Base-by-base conservation (phyloP, 2,113 vertebrate genomes). In the Calidris pygmaea region DNA sequence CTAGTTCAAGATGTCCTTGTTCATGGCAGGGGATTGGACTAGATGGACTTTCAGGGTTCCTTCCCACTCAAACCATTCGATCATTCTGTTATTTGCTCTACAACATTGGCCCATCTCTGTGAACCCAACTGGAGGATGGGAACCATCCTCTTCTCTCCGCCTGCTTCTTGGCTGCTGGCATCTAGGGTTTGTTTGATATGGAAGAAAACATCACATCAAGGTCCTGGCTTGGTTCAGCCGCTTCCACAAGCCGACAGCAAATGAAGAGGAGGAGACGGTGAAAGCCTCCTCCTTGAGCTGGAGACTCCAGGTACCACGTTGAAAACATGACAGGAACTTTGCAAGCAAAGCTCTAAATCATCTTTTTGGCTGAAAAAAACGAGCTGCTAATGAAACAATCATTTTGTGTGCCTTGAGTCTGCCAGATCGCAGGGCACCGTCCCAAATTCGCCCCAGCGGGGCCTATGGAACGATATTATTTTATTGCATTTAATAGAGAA, bases 1-100 rank as follows among this genome's bases (percentile, higher is more conserved):
- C 8, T 14, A 1, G 39, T 22, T 4, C 47, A 6, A n/a, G 67
- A 7, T 32, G 37, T 35, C 45, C 55, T 35, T 83, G 55, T 56
- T 1, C 3, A 2, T 4, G 1, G 56, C 45, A 14, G 30, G 14
- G 30, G 7, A 3, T 53, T 27, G 35, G 32, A 8, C 6, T 74
- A 3, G 67, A 17, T 84, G 56, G 7, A 0, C 47, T 35, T 34
- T 1, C 4, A 55, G 47, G 8, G 11, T 63, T 30, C 30, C 16
- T 77, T 59, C 55, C 55, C 17, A 19, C 19, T n/a, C 41, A 56
- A 73, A 32, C 12, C n/a, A 53, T 55, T 29, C 10, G 2, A 2
- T 12, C 15, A n/a, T 56, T 41, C 35, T 41, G 2, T 41, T 29
- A 24, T 52, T 52, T 37, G 8, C 56, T 63, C 35, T 29, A 12